phyloP scores from a whole-genome alignment of 2,888 invertebrate genomes.

The Trissonchulus sp. region DNA sequence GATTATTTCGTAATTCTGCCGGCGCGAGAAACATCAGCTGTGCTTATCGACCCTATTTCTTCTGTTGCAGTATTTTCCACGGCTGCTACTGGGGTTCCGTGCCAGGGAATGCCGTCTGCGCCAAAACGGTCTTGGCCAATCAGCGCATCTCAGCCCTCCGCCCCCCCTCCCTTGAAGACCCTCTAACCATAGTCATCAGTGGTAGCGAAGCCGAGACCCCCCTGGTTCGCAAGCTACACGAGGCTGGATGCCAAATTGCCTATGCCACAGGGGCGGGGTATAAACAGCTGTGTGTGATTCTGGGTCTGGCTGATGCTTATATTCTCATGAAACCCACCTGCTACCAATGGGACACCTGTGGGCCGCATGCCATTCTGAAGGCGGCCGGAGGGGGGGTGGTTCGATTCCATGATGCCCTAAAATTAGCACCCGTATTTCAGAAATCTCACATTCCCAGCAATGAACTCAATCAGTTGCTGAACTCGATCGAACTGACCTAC shows the following conservation, averaged over 20 bases:
- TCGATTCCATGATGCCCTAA: background rate
- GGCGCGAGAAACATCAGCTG: too few relatives aligned
- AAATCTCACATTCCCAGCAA: background rate
- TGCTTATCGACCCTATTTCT: too few relatives aligned
- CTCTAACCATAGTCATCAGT: background rate
- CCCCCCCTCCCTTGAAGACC: too few relatives aligned
- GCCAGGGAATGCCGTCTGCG: too few relatives aligned
- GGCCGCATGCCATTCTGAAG: constrained; percentile 73
- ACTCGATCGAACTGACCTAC: background rate
- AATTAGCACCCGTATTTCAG: background rate
- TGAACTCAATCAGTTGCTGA: background rate
- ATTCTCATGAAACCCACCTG: constrained; percentile 69
- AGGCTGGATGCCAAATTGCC: constrained; percentile 26
- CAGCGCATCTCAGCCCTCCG: too few relatives aligned
- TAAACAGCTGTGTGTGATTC: constrained; percentile 73
- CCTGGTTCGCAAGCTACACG: constrained; percentile 39
- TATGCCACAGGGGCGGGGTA: constrained; percentile 72
- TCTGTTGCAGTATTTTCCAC: too few relatives aligned
- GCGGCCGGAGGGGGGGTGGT: constrained; percentile 53
- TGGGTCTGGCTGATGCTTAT: constrained; percentile 67
- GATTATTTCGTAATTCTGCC: too few relatives aligned
- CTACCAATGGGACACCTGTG: constrained; percentile 86
- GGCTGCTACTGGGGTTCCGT: too few relatives aligned
- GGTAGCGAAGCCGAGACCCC: background rate
- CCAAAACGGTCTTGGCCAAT: too few relatives aligned